Conservation (phyloP, 2,797 vertebrate genomes). For the Gadopsis bispinosus region DNA sequence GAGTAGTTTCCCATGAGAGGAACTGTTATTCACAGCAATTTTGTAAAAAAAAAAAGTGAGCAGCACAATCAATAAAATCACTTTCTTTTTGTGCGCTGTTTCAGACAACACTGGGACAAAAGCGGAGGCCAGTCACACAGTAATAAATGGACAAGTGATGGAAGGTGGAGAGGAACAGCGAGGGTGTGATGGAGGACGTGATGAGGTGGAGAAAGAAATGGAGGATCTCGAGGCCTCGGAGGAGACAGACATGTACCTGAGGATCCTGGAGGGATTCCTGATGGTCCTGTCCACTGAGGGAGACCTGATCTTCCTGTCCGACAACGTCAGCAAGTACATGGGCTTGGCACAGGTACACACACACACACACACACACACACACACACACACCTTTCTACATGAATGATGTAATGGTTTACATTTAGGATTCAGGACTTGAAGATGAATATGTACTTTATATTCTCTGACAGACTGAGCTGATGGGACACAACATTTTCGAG, state of each 20-base stretch:
- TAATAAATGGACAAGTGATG: constrained; percentile 4
- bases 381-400: not conserved
- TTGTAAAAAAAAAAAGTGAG: not conserved
- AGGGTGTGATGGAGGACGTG: not conserved
- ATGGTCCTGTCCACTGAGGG: constrained; percentile 95
- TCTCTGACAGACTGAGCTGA: constrained; percentile 91
- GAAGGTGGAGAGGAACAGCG: not conserved
- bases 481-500: constrained; percentile 96
- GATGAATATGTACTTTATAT: not conserved
- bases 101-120: constrained; percentile 25
- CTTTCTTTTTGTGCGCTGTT: not conserved
- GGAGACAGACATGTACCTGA: constrained; percentile 91
- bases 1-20: not conserved
- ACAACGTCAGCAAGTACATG: constrained; percentile 96
- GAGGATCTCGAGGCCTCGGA: not conserved
- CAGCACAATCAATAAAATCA: not conserved
- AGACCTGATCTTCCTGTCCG: constrained; percentile 95
- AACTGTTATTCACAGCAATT: too few relatives aligned
- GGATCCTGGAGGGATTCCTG: constrained; percentile 94
- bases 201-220: not conserved
- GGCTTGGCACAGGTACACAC: constrained; percentile 91
- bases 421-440: constrained; percentile 5
- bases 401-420: not conserved
- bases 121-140: not conserved
- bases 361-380: constrained; percentile 5